Evolutionary conservation across 2,888 invertebrate genomes (phyloP), one percentile per base, ranked within the genome.

Genomic region (Archips crataeganus): DNA sequence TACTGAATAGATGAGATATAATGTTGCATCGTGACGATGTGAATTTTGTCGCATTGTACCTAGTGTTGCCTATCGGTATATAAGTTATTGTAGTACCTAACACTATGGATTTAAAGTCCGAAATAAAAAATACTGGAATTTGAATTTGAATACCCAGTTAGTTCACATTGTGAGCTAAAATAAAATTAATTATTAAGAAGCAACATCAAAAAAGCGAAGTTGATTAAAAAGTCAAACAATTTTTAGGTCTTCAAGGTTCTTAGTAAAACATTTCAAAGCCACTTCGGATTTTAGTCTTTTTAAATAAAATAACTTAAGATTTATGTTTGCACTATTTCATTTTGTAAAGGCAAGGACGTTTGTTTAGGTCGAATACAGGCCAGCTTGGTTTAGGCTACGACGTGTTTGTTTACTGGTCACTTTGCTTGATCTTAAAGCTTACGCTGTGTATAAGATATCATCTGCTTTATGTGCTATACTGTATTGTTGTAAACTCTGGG

Each of bases 311-410:
- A 54, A 54, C 23, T 9, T n/a, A 13, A 62, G 23, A 45, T 62
- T 15, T 34, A 65, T 45, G 36, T 64, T 13, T 45, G 49, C 32
- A n/a, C 32, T 11, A 64, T 70, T 10, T 13, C 49, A 64, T 70
- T 39, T 32, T 23, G 47, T 59, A 66, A 51, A 42, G 66, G 51
- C 60, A 36, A 39, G 64, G 34, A n/a, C 49, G 71, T 71, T 60
- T 71, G 60, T 61, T 71, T 71, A 71, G 65, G 71, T 4, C 57
- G 8, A 61, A 42, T 49, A 66, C 23, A 60, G 49, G 32, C 23
- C n/a, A 13, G 23, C 49, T 59, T 15, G 54, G 34, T 32, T 63
- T 6, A 60, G 39, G 57, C 11, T 5, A 39, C 39, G 6, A 23
- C 8, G 34, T 59, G 47, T 47, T 57, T 13, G 47, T 59, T 64